Evolutionary conservation across 2,797 vertebrate species (phyloP), one percentile per base, ranked within the genome.

Genomic region (Champsocephalus gunnari): DNA sequence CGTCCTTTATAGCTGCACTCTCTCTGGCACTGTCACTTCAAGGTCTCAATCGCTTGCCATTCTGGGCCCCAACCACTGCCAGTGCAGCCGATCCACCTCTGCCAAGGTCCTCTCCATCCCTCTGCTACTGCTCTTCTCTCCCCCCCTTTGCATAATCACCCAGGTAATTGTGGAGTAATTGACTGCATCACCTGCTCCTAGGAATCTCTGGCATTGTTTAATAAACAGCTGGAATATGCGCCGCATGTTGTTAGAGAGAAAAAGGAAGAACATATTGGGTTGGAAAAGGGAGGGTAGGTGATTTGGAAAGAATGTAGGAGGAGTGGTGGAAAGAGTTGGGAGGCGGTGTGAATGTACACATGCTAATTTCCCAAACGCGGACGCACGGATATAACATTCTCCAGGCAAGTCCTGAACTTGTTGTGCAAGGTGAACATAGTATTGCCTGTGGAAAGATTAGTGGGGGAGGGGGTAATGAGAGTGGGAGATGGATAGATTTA

Each of bases 161-260:
- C 88, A 88, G 93, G 91, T 94, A 94, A 95, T 94, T 92, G 92
- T 92, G 93, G 89, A 92, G 82, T 95, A 95, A 96, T 94, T 95
- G 94, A 93, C 95, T 91, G 90, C 84, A 73, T 96, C 92, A 91
- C 92, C 80, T 88, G 92, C 93, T 95, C 78, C 89, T 73, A 81
- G 88, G 79, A 91, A 85, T 84, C 88, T 77, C 84, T 89, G 85
- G 82, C 80, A 88, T 94, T 82, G 89, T 93, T 94, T 95, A 93
- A 92, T 96, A 95, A 96, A 95, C 93, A 95, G 93, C 82, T 58
- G 62, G 93, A 93, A 92, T 86, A 85, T 86, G 70, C 82, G 53
- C 91, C 80, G 82, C 92, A 87, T 90, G 88, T 94, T 91, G 87
- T 87, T 86, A 83, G 86, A 90, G 87, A 83, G 73, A 55, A 58